Evolutionary conservation across 2,113 vertebrate genomes (phyloP).

Genomic region (Chloropsis hardwickii): DNA sequence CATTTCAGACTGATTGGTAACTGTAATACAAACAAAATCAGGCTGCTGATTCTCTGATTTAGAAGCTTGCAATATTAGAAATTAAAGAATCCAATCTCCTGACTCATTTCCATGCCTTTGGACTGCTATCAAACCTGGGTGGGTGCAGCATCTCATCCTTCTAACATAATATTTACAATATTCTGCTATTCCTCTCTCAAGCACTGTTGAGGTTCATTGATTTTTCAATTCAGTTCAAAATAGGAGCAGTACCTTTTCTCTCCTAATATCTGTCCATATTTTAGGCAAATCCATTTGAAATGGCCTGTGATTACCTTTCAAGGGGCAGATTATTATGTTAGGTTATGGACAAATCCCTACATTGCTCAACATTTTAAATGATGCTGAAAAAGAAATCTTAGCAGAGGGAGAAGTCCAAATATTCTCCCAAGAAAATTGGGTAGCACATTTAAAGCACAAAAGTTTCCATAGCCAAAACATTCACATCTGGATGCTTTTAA

Average conservation of each 20-base stretch:
- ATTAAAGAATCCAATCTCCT: neutral
- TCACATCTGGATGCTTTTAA: slow-evolving; percentile 63
- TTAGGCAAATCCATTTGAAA: neutral
- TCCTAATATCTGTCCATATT: neutral
- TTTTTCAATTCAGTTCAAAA: neutral
- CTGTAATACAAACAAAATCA: neutral
- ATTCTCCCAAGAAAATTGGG: neutral
- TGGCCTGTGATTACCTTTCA: neutral
- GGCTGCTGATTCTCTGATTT: neutral
- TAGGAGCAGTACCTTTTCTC: neutral
- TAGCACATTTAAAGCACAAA: slow-evolving; percentile 4
- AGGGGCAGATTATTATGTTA: neutral
- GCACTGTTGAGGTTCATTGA: neutral
- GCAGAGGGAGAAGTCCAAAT: neutral
- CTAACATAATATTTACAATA: neutral
- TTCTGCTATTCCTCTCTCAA: neutral
- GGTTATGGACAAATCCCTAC: neutral
- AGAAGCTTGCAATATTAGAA: neutral
- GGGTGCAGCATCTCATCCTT: neutral
- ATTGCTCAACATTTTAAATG: neutral
- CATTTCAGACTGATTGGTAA: neutral
- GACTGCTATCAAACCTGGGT: neutral
- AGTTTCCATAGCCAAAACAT: slow-evolving; percentile 49
- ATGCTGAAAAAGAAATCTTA: neutral
- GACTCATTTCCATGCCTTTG: neutral